Conservation (phyloP, 2,113 vertebrate genomes). For the Pseudolaguvia tuberculata region DNA sequence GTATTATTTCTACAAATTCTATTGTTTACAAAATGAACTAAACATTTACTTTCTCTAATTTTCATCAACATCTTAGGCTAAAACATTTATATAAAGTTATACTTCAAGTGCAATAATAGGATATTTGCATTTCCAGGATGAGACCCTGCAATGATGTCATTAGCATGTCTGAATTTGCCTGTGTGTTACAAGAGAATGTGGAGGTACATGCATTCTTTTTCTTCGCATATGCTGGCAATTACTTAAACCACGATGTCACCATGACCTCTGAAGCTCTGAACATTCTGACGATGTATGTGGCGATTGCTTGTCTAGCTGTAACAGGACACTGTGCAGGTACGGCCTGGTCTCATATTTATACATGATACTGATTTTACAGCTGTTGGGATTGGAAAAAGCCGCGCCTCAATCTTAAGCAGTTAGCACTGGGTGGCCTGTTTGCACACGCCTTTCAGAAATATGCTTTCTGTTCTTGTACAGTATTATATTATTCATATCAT, state of each 20-base stretch:
- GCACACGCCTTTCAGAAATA: background rate
- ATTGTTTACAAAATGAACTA: background rate
- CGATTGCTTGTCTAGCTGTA: slow-evolving; percentile 49
- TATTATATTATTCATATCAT: background rate
- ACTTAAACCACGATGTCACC: slow-evolving; percentile 28
- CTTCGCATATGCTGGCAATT: slow-evolving; percentile 36
- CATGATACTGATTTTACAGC: background rate
- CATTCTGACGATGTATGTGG: slow-evolving; percentile 50
- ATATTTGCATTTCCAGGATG: background rate
- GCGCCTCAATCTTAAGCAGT: background rate
- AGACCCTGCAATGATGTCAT: slow-evolving; percentile 6
- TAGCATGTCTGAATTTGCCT: slow-evolving; percentile 68
- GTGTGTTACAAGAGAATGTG: slow-evolving; percentile 47
- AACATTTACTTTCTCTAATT: background rate
- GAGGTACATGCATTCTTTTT: slow-evolving; percentile 57
- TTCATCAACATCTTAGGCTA: background rate
- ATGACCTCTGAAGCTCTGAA: slow-evolving; percentile 48
- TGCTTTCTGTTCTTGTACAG: background rate
- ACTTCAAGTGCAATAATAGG: background rate
- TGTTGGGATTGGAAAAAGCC: background rate
- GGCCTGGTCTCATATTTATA: background rate
- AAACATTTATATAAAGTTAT: background rate
- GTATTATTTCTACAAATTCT: background rate
- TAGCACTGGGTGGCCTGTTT: background rate
- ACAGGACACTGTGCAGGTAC: slow-evolving; percentile 59